Conservation (phyloP, 2,797 vertebrate genomes). For the Pangasius sanitwongsei region DNA sequence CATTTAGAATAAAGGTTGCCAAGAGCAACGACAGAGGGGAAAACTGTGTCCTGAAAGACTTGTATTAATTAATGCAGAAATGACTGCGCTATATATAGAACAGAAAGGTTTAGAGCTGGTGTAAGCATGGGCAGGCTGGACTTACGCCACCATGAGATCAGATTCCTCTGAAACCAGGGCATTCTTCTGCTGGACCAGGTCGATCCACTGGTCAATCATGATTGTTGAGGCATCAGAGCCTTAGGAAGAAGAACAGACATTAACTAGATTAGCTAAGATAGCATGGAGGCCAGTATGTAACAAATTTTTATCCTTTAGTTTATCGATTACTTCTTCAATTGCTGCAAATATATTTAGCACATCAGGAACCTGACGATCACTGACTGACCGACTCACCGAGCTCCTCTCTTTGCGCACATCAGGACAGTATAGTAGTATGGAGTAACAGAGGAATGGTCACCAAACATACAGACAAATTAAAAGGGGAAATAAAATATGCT, state of each 20-base stretch:
- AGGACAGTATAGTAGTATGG: background rate
- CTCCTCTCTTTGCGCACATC: background rate
- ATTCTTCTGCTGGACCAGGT: conserved; percentile 90
- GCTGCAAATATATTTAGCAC: background rate
- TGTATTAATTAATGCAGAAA: conserved; percentile 33
- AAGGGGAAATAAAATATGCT: too few relatives aligned
- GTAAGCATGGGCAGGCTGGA: conserved; percentile 35
- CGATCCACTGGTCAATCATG: conserved; percentile 85
- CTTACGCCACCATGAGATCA: conserved; percentile 93
- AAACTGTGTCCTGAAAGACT: conserved; percentile 20
- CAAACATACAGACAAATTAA: too few relatives aligned
- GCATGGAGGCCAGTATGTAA: background rate
- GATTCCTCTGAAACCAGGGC: conserved; percentile 87
- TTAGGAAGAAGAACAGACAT: conserved; percentile 45
- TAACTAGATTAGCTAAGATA: background rate
- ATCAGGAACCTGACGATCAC: too few relatives aligned
- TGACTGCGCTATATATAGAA: background rate
- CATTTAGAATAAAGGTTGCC: conserved; percentile 50
- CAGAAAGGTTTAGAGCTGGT: background rate
- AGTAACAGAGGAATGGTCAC: background rate
- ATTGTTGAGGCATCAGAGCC: conserved; percentile 64
- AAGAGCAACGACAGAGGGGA: conserved; percentile 43
- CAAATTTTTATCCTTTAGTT: background rate
- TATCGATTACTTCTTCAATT: too few relatives aligned
- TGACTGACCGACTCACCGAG: background rate